Percentiles rank a stretch among this genome's conserved stretches.
Evolutionary conservation across 2,888 invertebrate species (phyloP).

Genomic region (Oscheius sp.): DNA sequence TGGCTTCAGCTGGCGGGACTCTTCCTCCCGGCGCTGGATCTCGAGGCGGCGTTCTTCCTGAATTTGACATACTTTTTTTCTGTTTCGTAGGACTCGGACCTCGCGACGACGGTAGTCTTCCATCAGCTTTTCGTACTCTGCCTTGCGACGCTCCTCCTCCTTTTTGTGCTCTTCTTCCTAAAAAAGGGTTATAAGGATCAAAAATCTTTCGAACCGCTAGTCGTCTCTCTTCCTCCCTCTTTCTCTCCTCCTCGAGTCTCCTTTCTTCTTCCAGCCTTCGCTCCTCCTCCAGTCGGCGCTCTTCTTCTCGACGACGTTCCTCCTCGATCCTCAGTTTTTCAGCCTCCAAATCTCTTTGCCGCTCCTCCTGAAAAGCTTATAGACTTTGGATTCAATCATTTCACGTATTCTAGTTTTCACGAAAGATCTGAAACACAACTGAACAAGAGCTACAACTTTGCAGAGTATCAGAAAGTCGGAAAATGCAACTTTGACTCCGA

Average conservation of each 20-base stretch:
- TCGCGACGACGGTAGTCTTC: slow-evolving; percentile 27
- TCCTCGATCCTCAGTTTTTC: slow-evolving; percentile 23
- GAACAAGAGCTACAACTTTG: not conserved
- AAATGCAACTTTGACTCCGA: not conserved
- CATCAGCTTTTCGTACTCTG: slow-evolving; percentile 21
- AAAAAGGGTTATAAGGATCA: not conserved
- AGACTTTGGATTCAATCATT: not conserved
- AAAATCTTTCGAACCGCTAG: not conserved
- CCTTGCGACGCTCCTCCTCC: slow-evolving; percentile 17
- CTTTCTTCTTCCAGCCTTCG: slow-evolving; percentile 44
- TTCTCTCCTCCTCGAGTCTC: slow-evolving; percentile 33
- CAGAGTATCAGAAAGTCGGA: not conserved
- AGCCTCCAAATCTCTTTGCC: not conserved
- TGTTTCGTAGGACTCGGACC: not conserved
- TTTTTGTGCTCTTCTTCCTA: slow-evolving; percentile 18
- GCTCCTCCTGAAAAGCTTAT: not conserved
- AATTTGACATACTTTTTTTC: not conserved
- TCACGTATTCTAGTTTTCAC: not conserved
- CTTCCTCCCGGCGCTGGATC: slow-evolving; percentile 29
- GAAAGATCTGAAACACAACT: not conserved
- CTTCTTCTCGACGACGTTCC: slow-evolving; percentile 17
- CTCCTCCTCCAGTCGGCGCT: slow-evolving; percentile 38
- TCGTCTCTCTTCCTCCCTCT: slow-evolving; percentile 30
- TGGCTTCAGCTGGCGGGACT: not conserved
- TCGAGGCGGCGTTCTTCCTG: slow-evolving; percentile 31